Conservation (phyloP, 2,888 invertebrate species). For the Eugnorisma glareosa region DNA sequence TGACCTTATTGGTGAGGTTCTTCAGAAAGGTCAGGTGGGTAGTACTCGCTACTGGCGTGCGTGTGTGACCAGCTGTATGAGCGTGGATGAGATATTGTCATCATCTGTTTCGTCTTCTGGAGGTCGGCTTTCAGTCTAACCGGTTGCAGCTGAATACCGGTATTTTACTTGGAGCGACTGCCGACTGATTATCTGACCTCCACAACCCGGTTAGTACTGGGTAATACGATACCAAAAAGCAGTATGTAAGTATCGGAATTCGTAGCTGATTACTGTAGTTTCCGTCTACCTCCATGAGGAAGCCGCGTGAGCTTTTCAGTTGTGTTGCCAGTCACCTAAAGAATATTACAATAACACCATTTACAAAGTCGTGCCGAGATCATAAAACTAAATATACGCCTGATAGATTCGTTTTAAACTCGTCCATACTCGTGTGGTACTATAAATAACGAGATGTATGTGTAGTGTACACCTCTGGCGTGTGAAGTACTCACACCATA, state of each 20-base stretch:
- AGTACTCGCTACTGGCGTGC: background rate
- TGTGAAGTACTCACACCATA: slow-evolving; percentile 17
- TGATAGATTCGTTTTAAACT: slow-evolving; percentile 32
- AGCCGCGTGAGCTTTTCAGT: too few relatives aligned
- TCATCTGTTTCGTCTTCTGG: background rate
- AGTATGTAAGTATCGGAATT: background rate
- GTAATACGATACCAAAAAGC: background rate
- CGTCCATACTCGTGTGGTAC: slow-evolving; percentile 15
- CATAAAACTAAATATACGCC: slow-evolving; percentile 45
- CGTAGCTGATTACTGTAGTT: background rate
- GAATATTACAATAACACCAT: slow-evolving; percentile 34
- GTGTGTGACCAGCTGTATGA: too few relatives aligned
- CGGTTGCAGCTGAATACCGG: background rate
- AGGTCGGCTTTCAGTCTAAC: background rate
- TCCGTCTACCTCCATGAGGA: background rate
- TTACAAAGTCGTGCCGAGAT: slow-evolving; percentile 44
- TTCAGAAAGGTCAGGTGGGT: background rate
- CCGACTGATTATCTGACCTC: background rate
- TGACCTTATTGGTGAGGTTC: background rate
- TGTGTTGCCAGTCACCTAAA: slow-evolving; percentile 6
- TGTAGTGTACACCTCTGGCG: background rate
- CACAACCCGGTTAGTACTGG: background rate
- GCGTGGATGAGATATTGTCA: background rate
- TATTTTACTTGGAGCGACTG: background rate
- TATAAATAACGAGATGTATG: background rate